These are phyloP conservation scores for Sinonovacula constricta DNA, from an alignment of 1,140 invertebrate species.

Conservation along the genomic window DNA sequence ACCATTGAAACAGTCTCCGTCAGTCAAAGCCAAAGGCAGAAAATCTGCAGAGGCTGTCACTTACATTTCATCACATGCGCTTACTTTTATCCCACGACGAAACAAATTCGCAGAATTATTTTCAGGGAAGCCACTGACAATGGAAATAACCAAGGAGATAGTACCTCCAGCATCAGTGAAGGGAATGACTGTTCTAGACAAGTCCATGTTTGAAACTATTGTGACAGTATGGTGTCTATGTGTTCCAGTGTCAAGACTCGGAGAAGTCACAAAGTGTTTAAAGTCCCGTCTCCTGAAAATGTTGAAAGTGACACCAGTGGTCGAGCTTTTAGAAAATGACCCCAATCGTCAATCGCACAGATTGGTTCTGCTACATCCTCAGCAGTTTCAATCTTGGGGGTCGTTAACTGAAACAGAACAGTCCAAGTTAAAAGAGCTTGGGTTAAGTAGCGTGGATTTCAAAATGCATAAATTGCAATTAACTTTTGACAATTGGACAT, in stretches of 20 bases:
- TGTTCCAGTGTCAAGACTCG: conserved; percentile 68
- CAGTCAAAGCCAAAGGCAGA: too few relatives aligned
- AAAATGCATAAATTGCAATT: conserved; percentile 80
- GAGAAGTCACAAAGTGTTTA: conserved; percentile 68
- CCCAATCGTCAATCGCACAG: conserved; percentile 69
- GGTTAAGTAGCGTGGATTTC: conserved; percentile 81
- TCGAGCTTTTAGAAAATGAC: conserved; percentile 60
- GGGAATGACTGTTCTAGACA: conserved; percentile 86
- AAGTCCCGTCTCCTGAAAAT: conserved; percentile 62
- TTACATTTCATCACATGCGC: too few relatives aligned
- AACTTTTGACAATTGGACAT: conserved; percentile 91
- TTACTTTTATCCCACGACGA: too few relatives aligned
- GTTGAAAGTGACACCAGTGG: conserved; percentile 62
- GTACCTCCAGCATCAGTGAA: conserved; percentile 82
- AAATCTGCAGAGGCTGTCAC: too few relatives aligned
- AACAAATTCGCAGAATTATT: too few relatives aligned
- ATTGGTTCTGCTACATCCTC: conserved; percentile 86
- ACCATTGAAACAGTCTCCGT: too few relatives aligned
- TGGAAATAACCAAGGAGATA: too few relatives aligned
- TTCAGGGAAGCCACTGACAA: too few relatives aligned
- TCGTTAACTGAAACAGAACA: conserved; percentile 82
- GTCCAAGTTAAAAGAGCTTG: conserved; percentile 78
- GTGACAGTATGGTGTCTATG: conserved; percentile 83
- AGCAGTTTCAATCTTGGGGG: conserved; percentile 81
- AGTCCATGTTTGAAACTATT: conserved; percentile 83